Base-by-base conservation (phyloP, 1,140 invertebrate species). In the Marisa cornuarietis region DNA sequence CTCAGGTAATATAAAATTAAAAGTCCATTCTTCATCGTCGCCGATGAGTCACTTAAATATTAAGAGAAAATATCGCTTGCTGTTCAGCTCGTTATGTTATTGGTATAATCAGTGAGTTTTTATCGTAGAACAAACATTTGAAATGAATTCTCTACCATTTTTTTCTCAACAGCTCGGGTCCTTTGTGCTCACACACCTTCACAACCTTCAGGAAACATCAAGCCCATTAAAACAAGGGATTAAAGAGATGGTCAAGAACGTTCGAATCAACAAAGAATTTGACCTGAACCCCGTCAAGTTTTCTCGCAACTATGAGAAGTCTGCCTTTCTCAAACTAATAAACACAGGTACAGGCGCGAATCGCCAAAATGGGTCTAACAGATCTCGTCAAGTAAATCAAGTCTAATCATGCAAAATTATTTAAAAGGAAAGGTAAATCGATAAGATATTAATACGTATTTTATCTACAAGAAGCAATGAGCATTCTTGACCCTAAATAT, bases 111-210 rank as follows among this genome's bases (percentile, higher is more conserved):
- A 58, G 8, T 58, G 11, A 58, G 54, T 24, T 42, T 42, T 22
- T 26, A 20, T 26, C n/a, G 4, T 9, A 8, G 42, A 31, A 8
- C 7, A 49, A n/a, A 16, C 69, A 42, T 7, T 16, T 42, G 20
- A 24, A 20, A 51, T 42, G 4, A 16, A 31, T 14, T 61, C 22
- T 66, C 1, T 54, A 74, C 24, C 5, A 8, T 49, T 11, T 26
- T 65, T 22, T 63, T 31, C 8, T 77, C 42, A 79, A 42, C 74
- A 88, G 83, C 97, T 97, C 76, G 96, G 96, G 11, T 96, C 96
- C 18, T 99, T 97, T 89, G 95, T 99, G 14, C 97, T 95, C 95
- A 97, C 95, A 69, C 96, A 98, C 90, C 91, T 98, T 63, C 95
- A 93, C 80, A 98, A 97, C 90, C 88, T 97, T 49, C 93, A 95